Evolutionary conservation across 2,797 vertebrate species (phyloP).

Genomic region (Diplodus puntazzo): DNA sequence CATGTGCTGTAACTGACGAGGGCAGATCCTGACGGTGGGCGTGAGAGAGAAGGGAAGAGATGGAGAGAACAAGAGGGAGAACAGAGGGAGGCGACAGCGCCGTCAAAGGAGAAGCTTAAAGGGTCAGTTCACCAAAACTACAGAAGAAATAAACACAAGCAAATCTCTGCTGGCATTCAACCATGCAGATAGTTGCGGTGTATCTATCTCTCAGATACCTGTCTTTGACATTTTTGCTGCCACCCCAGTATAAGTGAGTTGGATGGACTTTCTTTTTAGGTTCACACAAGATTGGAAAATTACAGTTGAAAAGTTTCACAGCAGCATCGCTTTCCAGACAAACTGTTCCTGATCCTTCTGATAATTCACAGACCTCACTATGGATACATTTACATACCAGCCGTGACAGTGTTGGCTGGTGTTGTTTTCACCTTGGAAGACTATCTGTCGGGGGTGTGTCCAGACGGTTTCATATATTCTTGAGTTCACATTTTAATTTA

Average conservation of each 20-base stretch:
- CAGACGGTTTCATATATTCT: too few relatives aligned
- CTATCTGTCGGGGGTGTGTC: too few relatives aligned
- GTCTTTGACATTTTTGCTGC: neutral
- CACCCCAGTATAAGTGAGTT: neutral
- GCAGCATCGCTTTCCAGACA: too few relatives aligned
- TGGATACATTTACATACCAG: too few relatives aligned
- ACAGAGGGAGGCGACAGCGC: neutral
- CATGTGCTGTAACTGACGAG: conserved; percentile 53
- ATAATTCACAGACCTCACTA: neutral
- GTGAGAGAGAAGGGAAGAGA: conserved; percentile 30
- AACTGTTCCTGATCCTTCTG: too few relatives aligned
- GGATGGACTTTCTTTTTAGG: neutral
- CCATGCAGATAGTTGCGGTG: neutral
- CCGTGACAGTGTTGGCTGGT: too few relatives aligned
- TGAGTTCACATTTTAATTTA: too few relatives aligned
- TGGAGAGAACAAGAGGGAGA: neutral
- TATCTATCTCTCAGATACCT: neutral
- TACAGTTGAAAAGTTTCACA: too few relatives aligned
- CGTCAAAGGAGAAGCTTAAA: neutral
- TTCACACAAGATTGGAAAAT: too few relatives aligned
- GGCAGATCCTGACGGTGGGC: conserved; percentile 45
- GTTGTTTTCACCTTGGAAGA: too few relatives aligned
- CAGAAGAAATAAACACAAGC: neutral
- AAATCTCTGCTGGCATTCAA: neutral
- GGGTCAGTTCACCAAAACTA: conserved; percentile 1